These are phyloP conservation scores for Heliconius melpomene DNA, from an alignment of 1,140 invertebrate genomes.

Conservation along the genomic window DNA sequence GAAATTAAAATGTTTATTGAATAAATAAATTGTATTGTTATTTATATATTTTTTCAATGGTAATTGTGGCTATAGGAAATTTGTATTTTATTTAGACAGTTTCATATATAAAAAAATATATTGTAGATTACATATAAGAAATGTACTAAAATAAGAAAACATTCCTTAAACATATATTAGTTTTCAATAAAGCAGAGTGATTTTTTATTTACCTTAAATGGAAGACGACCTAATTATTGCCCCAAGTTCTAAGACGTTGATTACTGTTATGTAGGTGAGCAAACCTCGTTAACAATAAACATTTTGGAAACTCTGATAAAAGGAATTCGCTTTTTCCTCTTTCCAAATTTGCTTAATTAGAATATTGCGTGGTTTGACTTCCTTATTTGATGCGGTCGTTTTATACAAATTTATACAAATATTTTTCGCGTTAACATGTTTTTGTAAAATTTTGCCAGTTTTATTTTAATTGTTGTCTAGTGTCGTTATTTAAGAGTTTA, in stretches of 20 bases:
- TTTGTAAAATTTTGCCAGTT: not conserved
- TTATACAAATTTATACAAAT: not conserved
- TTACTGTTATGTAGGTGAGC: not conserved
- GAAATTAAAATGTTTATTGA: not conserved
- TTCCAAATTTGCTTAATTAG: constrained; percentile 44
- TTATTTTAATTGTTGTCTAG: not conserved
- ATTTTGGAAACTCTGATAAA: constrained; percentile 17
- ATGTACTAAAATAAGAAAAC: no score
- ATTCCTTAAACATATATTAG: no score
- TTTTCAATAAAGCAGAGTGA: not conserved
- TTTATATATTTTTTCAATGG: no score
- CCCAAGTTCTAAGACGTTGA: not conserved
- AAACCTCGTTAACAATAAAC: constrained; percentile 1
- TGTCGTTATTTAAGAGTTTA: not conserved
- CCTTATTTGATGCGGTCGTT: constrained; percentile 24
- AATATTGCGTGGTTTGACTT: constrained; percentile 37
- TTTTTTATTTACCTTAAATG: not conserved
- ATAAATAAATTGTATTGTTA: not conserved
- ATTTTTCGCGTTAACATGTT: not conserved
- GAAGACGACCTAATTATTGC: not conserved
- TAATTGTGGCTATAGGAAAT: no score
- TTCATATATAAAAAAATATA: no score
- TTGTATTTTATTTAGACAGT: no score
- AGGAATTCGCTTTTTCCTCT: constrained; percentile 36
- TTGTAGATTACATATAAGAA: not conserved